phyloP scores from a whole-genome alignment of 2,797 vertebrate species.

The Podargus strigoides region DNA sequence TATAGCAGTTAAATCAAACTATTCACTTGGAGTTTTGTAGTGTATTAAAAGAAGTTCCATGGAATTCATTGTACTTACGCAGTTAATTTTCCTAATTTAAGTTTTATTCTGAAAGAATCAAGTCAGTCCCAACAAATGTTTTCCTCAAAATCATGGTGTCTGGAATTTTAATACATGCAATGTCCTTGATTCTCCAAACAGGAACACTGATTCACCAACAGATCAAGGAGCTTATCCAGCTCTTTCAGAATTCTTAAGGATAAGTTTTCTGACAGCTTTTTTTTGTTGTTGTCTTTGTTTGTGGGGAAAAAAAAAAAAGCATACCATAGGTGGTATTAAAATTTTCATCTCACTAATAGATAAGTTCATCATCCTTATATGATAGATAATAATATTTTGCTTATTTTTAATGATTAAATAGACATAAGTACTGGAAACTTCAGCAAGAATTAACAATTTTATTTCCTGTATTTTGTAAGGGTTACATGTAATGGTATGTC shows the following conservation, averaged over 20 bases:
- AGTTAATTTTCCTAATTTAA: not conserved
- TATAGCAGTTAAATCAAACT: not conserved
- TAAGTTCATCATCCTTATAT: not conserved
- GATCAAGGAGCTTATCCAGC: not conserved
- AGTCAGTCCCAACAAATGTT: not conserved
- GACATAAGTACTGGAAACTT: not conserved
- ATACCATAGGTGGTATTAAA: not conserved
- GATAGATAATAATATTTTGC: not conserved
- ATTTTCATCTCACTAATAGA: not conserved
- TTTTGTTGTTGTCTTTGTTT: too few relatives aligned
- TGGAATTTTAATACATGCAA: not conserved
- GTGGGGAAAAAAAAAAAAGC: not conserved
- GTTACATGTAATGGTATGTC: not conserved
- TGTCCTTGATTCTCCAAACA: not conserved
- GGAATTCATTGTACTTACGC: not conserved
- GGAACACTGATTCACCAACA: fast-evolving
- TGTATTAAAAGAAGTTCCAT: not conserved
- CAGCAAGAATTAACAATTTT: not conserved
- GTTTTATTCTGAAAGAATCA: not conserved
- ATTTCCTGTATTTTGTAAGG: not conserved
- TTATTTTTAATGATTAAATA: not conserved
- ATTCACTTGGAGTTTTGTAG: not conserved
- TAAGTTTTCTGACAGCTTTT: not conserved
- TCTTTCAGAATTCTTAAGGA: not conserved
- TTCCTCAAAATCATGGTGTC: not conserved